Evolutionary conservation across 2,888 invertebrate species (phyloP).

Genomic region (Chaetogeoica ovagalla): DNA sequence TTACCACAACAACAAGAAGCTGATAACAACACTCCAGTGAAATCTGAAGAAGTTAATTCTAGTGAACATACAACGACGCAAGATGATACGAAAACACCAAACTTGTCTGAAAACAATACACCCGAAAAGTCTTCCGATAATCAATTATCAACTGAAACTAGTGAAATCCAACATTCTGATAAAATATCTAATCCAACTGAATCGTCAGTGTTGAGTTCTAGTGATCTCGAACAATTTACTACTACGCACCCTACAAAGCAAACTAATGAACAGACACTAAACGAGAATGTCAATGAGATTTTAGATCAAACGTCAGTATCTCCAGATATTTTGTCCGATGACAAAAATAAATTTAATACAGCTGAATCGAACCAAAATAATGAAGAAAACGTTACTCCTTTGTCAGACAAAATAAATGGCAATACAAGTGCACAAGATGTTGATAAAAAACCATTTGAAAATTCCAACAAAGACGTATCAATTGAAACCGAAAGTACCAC

Average conservation of each 20-base stretch:
- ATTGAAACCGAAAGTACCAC: slow-evolving; percentile 3
- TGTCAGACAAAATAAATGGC: slow-evolving; percentile 2
- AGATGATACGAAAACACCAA: not conserved
- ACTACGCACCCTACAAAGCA: not conserved
- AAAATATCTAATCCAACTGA: not conserved
- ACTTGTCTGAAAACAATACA: not conserved
- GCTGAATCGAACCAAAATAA: not conserved
- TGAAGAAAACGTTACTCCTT: not conserved
- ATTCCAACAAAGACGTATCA: not conserved
- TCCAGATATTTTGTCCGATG: not conserved
- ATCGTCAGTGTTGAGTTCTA: not conserved
- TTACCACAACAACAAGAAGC: slow-evolving; percentile 9
- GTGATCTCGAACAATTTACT: not conserved
- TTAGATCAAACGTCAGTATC: slow-evolving; percentile 2
- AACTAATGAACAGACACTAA: slow-evolving; percentile 22
- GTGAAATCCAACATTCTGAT: slow-evolving; percentile 13
- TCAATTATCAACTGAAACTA: slow-evolving; percentile 1
- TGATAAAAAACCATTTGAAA: not conserved
- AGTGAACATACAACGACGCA: not conserved
- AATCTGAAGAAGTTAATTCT: not conserved
- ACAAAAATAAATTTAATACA: slow-evolving; percentile 3
- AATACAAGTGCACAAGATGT: not conserved
- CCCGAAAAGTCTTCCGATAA: not conserved
- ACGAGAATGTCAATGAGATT: slow-evolving; percentile 4
- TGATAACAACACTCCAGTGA: slow-evolving; percentile 7